Base-by-base conservation (phyloP, 2,797 vertebrate genomes). In the Neomorphus geoffroyi region DNA sequence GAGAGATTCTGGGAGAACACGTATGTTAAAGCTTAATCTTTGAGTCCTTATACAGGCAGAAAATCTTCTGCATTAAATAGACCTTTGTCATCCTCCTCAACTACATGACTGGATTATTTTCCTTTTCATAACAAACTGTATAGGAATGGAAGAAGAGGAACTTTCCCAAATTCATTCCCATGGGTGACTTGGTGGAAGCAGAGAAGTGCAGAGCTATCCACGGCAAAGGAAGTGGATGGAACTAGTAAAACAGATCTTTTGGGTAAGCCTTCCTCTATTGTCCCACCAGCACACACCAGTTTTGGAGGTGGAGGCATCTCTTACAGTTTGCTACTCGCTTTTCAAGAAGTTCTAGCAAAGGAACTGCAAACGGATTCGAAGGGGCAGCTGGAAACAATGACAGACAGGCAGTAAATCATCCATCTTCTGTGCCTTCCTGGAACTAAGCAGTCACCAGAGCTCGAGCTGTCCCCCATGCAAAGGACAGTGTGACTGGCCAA, bases 41-140 rank as follows among this genome's bases (percentile, higher is more conserved):
- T 62, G 51, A 79, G 41, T 86, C 86, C 89, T 95, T 93, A 84
- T 88, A 91, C 46, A 91, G 90, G 58, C 88, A 94, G 90, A 94
- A 94, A 28, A 67, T 93, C 66, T 88, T 88, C 73, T 73, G 45
- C 27, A 54, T 67, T 85, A 64, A 60, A 79, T 61, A 86, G 64
- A 77, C 19, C 22, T 60, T 83, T 0, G 5, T 74, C 1, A 87
- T 71, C 57, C 18, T 77, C 66, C 35, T 91, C 75, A 88, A 77
- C 56, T 78, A 77, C 35, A 39, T 33, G 82, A 75, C 58, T 8
- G 24, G 43, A 60, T 70, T 61, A 1, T 33, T 60, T n/a, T 32
- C 69, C 71, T 56, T 70, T 56, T 33, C 53, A 0, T 84, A 83
- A 82, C 26, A 27, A 92, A 77, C 26, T 81, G 11, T 2, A 8